These are phyloP conservation scores for Caenorhabditis angaria DNA, from an alignment of 2,888 invertebrate species.

Conservation along the genomic window DNA sequence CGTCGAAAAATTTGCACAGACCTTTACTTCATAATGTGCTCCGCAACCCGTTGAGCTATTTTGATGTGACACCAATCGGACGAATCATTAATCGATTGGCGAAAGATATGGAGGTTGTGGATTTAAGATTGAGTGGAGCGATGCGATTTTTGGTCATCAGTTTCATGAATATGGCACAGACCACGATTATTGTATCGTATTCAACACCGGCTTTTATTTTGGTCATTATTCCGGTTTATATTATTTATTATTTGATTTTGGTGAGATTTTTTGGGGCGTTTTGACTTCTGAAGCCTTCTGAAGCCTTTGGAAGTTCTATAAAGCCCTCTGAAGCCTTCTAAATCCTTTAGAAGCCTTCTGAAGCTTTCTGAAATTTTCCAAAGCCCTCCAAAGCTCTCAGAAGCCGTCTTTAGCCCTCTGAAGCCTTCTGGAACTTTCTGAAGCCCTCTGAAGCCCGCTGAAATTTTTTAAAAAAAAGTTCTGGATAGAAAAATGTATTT, in stretches of 20 bases:
- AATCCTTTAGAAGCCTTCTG: too few species aligned
- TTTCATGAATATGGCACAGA: constrained; percentile 49
- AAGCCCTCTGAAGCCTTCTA: too few species aligned
- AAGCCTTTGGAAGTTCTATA: too few species aligned
- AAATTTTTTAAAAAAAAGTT: too few species aligned
- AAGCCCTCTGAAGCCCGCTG: too few species aligned
- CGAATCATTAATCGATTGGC: constrained; percentile 68
- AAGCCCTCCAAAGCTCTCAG: too few species aligned
- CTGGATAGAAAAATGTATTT: too few species aligned
- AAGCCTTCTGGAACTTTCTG: too few species aligned
- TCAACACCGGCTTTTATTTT: constrained; percentile 67
- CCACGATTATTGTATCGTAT: constrained; percentile 65
- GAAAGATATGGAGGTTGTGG: constrained; percentile 70
- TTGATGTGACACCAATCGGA: constrained; percentile 70
- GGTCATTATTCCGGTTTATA: constrained; percentile 66
- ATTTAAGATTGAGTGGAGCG: constrained; percentile 62
- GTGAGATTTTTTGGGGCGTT: too few species aligned
- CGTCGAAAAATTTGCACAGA: constrained; percentile 64
- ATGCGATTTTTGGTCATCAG: constrained; percentile 63
- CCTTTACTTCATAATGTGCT: constrained; percentile 63
- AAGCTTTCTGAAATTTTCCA: too few species aligned
- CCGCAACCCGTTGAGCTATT: constrained; percentile 66
- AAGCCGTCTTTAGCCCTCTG: too few species aligned
- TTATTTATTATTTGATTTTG: constrained; percentile 66
- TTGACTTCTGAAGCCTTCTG: too few species aligned